These are phyloP conservation scores for Atethmia centrago DNA, from an alignment of 2,888 invertebrate genomes.

Conservation along the genomic window DNA sequence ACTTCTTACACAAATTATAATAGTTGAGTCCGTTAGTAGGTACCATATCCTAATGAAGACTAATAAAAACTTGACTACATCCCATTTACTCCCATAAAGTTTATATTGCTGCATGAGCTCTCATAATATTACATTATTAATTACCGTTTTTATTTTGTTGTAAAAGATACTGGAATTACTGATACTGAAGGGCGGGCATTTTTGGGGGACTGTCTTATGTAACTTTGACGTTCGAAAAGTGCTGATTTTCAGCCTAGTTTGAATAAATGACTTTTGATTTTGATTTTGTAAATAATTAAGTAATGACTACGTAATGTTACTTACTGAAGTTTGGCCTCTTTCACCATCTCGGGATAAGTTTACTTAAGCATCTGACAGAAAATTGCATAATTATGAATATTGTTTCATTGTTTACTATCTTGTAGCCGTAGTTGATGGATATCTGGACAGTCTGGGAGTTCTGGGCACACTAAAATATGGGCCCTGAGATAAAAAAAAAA, in stretches of 20 bases:
- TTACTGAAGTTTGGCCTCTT: background rate
- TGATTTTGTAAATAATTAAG: too few species aligned
- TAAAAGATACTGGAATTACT: background rate
- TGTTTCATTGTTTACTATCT: background rate
- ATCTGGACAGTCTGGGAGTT: background rate
- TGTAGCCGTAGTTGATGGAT: background rate
- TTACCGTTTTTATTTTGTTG: slow-evolving; percentile 2
- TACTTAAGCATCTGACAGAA: background rate
- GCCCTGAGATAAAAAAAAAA: too few species aligned
- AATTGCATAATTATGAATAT: background rate
- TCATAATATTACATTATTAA: background rate
- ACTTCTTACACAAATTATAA: background rate
- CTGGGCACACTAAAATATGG: background rate
- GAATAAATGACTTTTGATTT: too few species aligned
- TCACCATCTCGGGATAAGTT: background rate
- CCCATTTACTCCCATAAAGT: background rate
- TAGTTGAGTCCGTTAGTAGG: background rate
- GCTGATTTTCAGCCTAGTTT: too few species aligned
- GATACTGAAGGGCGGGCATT: too few species aligned
- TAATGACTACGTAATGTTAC: slow-evolving; percentile 7
- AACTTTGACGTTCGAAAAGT: too few species aligned
- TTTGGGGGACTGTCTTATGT: too few species aligned
- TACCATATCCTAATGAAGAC: background rate
- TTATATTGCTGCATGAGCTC: background rate
- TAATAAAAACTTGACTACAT: slow-evolving; percentile 23